Percentiles rank a stretch among this genome's conserved stretches.
These are phyloP conservation scores for Tenebrosternarchus preto DNA, from an alignment of 2,113 vertebrate species.

Conservation along the genomic window DNA sequence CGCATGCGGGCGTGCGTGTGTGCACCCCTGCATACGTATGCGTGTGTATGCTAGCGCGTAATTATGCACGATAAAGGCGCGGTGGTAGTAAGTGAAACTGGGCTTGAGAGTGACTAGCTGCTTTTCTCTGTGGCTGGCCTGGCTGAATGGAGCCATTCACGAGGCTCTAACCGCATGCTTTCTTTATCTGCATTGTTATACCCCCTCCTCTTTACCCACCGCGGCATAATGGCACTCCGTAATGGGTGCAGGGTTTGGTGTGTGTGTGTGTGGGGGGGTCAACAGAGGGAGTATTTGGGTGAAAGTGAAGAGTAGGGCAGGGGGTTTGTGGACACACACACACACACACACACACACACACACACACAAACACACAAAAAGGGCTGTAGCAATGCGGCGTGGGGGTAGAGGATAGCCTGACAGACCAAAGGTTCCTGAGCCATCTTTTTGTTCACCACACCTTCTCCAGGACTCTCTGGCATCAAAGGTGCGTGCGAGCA, in stretches of 20 bases:
- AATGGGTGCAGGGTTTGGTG: slow-evolving; percentile 48
- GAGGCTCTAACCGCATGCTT: slow-evolving; percentile 55
- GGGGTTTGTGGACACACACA: slow-evolving; percentile 15
- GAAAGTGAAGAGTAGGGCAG: slow-evolving; percentile 50
- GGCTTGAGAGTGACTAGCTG: slow-evolving; percentile 46
- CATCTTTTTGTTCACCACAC: slow-evolving; percentile 30
- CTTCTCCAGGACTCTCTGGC: not conserved
- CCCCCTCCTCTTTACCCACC: slow-evolving; percentile 49
- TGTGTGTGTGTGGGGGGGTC: slow-evolving; percentile 25
- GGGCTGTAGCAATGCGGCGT: slow-evolving; percentile 18
- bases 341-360: too few species aligned
- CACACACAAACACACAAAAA: slow-evolving; percentile 33
- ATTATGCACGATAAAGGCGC: slow-evolving; percentile 48
- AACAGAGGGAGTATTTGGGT: slow-evolving; percentile 50
- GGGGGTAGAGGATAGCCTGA: slow-evolving; percentile 36
- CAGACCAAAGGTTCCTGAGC: slow-evolving; percentile 34
- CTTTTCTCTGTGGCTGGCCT: slow-evolving; percentile 51
- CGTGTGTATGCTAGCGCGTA: slow-evolving; percentile 36
- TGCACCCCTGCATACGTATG: slow-evolving; percentile 18
- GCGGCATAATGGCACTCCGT: slow-evolving; percentile 53
- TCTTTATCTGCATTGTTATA: slow-evolving; percentile 60
- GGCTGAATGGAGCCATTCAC: slow-evolving; percentile 57
- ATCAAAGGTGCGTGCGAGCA: too few species aligned
- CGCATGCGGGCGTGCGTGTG: slow-evolving; percentile 4
- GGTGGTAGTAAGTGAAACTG: slow-evolving; percentile 51